Evolutionary conservation across 37 sponge, comb jelly and placozoan species (phyloP).

Genomic region (Ianthella basta): DNA sequence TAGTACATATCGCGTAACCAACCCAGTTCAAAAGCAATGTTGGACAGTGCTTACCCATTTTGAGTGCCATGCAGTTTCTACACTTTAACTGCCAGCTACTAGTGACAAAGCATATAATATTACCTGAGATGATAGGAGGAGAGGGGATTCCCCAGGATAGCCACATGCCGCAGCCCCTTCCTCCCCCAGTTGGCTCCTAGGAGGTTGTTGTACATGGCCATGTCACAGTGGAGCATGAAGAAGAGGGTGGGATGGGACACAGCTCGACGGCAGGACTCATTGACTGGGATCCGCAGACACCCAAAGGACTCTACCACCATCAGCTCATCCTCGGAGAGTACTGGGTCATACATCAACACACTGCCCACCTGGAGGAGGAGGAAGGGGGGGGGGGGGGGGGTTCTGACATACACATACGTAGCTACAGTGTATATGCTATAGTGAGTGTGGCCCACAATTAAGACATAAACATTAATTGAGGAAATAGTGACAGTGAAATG

Average conservation of each 20-base stretch:
- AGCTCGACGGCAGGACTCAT: slow-evolving; percentile 62
- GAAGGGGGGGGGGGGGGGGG: no score
- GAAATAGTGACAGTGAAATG: no score
- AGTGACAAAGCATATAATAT: not conserved
- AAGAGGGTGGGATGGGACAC: slow-evolving; percentile 51
- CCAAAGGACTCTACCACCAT: slow-evolving; percentile 27
- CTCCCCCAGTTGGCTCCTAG: slow-evolving; percentile 73
- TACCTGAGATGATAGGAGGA: slow-evolving; percentile 63
- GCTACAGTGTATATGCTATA: no score
- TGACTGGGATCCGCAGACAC: slow-evolving; percentile 25
- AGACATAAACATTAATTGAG: no score
- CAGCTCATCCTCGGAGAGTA: slow-evolving; percentile 48
- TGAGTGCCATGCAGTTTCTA: no score
- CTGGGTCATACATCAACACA: slow-evolving; percentile 57
- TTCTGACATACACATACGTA: no score
- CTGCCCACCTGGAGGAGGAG: slow-evolving; percentile 1
- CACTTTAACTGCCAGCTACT: no score
- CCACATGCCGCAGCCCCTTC: slow-evolving; percentile 30
- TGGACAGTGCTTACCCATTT: no score
- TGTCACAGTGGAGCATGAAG: slow-evolving; percentile 80
- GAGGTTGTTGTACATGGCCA: slow-evolving; percentile 76
- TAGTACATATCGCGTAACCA: no score
- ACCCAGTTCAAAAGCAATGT: not conserved
- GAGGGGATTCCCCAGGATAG: slow-evolving; percentile 72
- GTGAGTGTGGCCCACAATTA: no score